Conservation (phyloP, 2,113 vertebrate genomes). For the Leptodactylus fuscus region DNA sequence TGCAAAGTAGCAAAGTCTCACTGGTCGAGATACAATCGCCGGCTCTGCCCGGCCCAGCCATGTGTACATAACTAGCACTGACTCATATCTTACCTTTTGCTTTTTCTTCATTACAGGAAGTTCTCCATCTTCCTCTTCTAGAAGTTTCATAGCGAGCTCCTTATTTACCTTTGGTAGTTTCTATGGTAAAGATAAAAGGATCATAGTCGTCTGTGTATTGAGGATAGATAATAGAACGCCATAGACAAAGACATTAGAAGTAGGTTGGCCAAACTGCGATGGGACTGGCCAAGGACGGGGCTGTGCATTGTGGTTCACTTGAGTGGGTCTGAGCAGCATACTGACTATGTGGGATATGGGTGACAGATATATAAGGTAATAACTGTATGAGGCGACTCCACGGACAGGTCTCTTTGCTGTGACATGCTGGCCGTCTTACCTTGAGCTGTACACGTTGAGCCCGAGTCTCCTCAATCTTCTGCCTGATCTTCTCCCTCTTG, state of each 20-base stretch:
- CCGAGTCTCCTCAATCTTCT: conserved; percentile 95
- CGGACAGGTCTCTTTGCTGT: no score
- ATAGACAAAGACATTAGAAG: no score
- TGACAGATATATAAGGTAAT: no score
- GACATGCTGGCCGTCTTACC: conserved; percentile 75
- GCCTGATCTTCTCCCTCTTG: conserved; percentile 92
- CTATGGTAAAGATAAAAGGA: conserved; percentile 66
- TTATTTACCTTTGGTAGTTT: conserved; percentile 96
- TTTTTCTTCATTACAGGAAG: conserved; percentile 83
- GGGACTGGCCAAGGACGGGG: no score
- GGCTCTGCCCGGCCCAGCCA: no score
- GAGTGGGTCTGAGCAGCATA: no score
- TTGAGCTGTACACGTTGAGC: conserved; percentile 91
- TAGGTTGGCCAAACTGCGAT: no score
- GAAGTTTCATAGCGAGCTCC: conserved; percentile 92
- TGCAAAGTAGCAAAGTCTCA: no score
- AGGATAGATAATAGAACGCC: no score
- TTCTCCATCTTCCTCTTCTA: conserved; percentile 88
- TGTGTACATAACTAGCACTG: neutral
- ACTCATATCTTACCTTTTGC: conserved; percentile 79
- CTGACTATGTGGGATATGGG: no score
- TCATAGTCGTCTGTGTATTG: neutral
- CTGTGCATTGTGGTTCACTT: no score
- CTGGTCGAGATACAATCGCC: neutral
- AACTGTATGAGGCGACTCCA: no score